Evolutionary conservation across 2,888 invertebrate species (phyloP).

Genomic region (Platycheirus albimanus): DNA sequence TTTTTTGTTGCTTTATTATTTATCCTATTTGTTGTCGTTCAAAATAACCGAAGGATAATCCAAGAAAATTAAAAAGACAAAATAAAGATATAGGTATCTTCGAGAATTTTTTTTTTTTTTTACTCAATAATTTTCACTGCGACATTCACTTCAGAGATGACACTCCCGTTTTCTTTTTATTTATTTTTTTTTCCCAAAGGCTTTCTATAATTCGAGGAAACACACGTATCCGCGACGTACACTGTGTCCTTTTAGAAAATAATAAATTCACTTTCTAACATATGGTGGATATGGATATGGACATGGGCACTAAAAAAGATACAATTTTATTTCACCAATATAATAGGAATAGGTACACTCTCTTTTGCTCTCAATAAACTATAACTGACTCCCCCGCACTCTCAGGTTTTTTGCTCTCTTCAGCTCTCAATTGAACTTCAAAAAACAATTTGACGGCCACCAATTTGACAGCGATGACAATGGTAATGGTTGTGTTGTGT

Average conservation of each 20-base stretch:
- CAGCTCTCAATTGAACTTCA: slow-evolving; percentile 41
- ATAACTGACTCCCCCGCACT: slow-evolving; percentile 21
- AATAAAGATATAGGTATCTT: slow-evolving; percentile 7
- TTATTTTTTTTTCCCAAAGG: slow-evolving; percentile 11
- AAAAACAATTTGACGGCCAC: slow-evolving; percentile 41
- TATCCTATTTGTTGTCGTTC: slow-evolving; percentile 38
- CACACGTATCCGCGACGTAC: slow-evolving; percentile 51
- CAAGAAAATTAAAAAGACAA: slow-evolving; percentile 41
- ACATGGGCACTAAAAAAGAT: slow-evolving; percentile 34
- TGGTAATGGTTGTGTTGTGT: neutral
- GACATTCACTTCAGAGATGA: slow-evolving; percentile 30
- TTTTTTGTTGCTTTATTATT: slow-evolving; percentile 19
- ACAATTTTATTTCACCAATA: slow-evolving; percentile 33
- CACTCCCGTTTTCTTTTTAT: too few species aligned
- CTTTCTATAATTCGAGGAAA: neutral
- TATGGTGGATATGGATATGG: slow-evolving; percentile 33
- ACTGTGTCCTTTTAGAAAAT: slow-evolving; percentile 48
- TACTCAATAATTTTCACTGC: slow-evolving; percentile 46
- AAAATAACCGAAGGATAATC: slow-evolving; percentile 52
- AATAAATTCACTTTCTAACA: slow-evolving; percentile 57
- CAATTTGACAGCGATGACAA: slow-evolving; percentile 17
- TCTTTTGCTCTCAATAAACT: slow-evolving; percentile 13
- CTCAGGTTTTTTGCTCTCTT: slow-evolving; percentile 5
- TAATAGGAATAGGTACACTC: slow-evolving; percentile 10
- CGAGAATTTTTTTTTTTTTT: slow-evolving; percentile 7